These are phyloP conservation scores for Gastrophysa polygoni DNA, from an alignment of 2,888 invertebrate species.

Conservation along the genomic window DNA sequence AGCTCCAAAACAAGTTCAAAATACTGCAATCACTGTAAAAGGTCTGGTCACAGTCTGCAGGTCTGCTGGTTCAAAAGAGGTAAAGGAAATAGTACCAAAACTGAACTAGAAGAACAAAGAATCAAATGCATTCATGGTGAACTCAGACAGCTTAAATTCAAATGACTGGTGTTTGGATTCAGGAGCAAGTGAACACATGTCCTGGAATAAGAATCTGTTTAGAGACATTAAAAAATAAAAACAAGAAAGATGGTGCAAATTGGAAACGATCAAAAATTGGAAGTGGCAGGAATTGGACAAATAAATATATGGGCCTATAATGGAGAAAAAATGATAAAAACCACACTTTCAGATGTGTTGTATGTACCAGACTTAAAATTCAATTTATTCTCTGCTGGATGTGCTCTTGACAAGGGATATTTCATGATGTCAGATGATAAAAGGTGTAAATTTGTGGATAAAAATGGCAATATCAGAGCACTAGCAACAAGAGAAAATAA, in stretches of 20 bases:
- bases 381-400: constrained; percentile 42
- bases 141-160: background rate
- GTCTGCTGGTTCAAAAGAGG: background rate
- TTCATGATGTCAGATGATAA: constrained; percentile 28
- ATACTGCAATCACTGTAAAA: constrained; percentile 1
- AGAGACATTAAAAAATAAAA: constrained; percentile 10
- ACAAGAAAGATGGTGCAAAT: constrained; percentile 32
- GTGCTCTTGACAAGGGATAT: constrained; percentile 41
- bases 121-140: constrained; percentile 4
- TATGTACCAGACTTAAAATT: constrained; percentile 35
- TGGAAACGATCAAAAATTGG: constrained; percentile 30
- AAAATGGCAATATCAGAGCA: constrained; percentile 25
- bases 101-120: background rate
- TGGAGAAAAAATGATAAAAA: constrained; percentile 37
- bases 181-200: constrained; percentile 32
- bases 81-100: background rate
- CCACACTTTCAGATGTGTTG: constrained; percentile 27
- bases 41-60: background rate
- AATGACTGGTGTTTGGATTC: constrained; percentile 29
- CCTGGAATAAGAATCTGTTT: constrained; percentile 11
- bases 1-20: background rate
- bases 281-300: constrained; percentile 36
- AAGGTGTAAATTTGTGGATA: constrained; percentile 33
- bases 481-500: constrained; percentile 21
- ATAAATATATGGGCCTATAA: constrained; percentile 32